Base-by-base conservation (phyloP, 2,113 vertebrate genomes). In the Larimichthys crocea region DNA sequence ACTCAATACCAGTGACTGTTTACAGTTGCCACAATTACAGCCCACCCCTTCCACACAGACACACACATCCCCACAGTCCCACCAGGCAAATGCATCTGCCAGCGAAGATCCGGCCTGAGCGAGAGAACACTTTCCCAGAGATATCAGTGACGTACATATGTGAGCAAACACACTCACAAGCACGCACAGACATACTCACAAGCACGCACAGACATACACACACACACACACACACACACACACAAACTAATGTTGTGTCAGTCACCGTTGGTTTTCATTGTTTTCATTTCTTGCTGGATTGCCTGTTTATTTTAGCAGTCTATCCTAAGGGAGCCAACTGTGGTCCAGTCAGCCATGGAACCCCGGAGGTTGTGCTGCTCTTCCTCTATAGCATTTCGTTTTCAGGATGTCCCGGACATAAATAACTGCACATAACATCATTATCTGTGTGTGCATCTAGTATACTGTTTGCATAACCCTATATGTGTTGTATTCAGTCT, bases 41-140 rank as follows among this genome's bases (percentile, higher is more conserved):
- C 60, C 79, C 84, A 46, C 68, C 73, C 74, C 65, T 60, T 70
- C 69, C 65, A 80, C 75, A 75, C 74, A 77, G 12, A 79, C 68
- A 65, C 73, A 49, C 88, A 80, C 74, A 86, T 87, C 69, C 83
- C 76, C 48, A 59, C 61, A 66, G 69, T 91, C 91, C 93, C 86
- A 83, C 60, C 86, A 91, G 92, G 88, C 87, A 76, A 86, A 88
- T 71, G 78, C 91, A 92, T 94, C 89, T 93, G 92, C 86, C 78
- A 86, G 90, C 59, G 50, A 79, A 90, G 80, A 92, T 92, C 89
- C 84, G 75, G 90, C 74, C 79, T 40, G 61, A 83, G 83, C 10
- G 56, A 80, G 60, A 86, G 82, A 88, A 82, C 69, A 74, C 87
- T 94, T 94, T 94, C 92, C 94, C 92, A 94, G 89, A 93, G 87